These are phyloP conservation scores for Lepisosteus oculatus DNA, from an alignment of 2,113 vertebrate species.

Conservation along the genomic window DNA sequence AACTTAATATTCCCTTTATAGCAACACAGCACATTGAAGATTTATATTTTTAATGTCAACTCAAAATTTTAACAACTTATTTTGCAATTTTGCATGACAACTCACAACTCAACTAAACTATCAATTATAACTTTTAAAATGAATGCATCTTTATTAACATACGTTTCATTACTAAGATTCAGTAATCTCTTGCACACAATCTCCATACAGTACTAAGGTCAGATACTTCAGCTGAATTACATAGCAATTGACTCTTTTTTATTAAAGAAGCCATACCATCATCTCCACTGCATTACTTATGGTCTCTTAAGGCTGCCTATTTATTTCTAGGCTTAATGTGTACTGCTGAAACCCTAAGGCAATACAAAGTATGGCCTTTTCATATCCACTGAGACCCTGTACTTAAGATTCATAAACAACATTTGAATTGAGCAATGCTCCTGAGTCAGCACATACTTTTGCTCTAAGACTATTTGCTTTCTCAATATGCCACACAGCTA, in stretches of 20 bases:
- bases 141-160: too few species aligned
- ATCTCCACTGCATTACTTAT: background rate
- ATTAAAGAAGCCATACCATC: background rate
- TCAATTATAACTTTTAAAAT: too few species aligned
- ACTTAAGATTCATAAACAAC: background rate
- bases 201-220: background rate
- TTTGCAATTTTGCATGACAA: too few species aligned
- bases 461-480: background rate
- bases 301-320: background rate
- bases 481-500: background rate
- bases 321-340: background rate
- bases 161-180: too few species aligned
- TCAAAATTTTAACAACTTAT: too few species aligned
- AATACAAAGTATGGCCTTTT: background rate
- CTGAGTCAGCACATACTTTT: background rate
- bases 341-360: background rate
- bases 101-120: too few species aligned
- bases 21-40: too few species aligned
- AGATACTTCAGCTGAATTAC: background rate
- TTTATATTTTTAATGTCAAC: too few species aligned
- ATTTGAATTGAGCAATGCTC: background rate
- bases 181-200: too few species aligned
- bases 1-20: too few species aligned
- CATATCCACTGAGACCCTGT: background rate
- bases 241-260: background rate